Base-by-base conservation (phyloP, 2,797 vertebrate species). In the Salmo trutta region DNA sequence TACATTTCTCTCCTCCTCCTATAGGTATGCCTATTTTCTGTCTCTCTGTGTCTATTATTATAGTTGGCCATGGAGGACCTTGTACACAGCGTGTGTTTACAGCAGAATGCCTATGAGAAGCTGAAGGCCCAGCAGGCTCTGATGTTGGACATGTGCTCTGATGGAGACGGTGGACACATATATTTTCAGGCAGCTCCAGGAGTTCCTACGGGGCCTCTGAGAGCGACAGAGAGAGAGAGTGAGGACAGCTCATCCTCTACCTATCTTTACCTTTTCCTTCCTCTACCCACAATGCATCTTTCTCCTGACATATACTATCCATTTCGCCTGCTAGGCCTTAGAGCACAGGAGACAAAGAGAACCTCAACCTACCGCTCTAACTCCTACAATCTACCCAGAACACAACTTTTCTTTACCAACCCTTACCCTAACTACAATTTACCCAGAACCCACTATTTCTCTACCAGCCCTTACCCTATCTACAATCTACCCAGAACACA, bases 131-230 rank as follows among this genome's bases (percentile, higher is more conserved):
- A 99, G 92, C 97, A 99, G 89, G 94, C 95, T 71, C 81, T 96
- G 70, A 88, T 98, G 86, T 97, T 98, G 66, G 97, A 98, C 82
- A 93, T 95, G 91, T 91, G 93, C 87, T 99, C 95, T 99, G 82
- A 99, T 99, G 97, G 98, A 99, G 88, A 97, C 96, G 0, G 97
- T 99, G 91, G 98, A 99, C 91, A 97, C 96, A 0, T 98, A 98
- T 94, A 94, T 98, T 6, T 95, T 98, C 85, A 92, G 95, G 77
- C 97, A 99, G 85, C 95, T 99, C 53, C 96, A 99, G 85, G 96
- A 96, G 86, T 99, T 99, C 88, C 92, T 99, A 82, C 95, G 97
- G 79, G 95, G 95, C 79, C 94, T 98, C 90, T 99, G 88, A 94
- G 79, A 68, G 47, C 4, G 51, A 54, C 65, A 33, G 21, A 24